Evolutionary conservation across 2,797 vertebrate species (phyloP).

Genomic region (Scyliorhinus canicula): DNA sequence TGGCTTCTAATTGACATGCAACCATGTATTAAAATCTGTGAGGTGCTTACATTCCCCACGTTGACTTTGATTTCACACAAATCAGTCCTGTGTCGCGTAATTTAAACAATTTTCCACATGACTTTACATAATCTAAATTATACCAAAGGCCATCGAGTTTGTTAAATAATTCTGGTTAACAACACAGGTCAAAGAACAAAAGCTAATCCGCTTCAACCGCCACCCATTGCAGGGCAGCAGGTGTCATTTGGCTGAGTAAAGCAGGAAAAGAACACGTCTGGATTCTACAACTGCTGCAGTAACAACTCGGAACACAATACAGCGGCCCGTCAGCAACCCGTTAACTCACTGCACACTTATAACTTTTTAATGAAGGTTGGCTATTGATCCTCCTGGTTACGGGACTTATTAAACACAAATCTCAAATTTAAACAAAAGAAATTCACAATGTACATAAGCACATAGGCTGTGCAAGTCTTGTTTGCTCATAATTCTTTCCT

Average conservation of each 20-base stretch:
- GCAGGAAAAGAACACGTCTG: neutral
- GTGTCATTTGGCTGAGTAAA: neutral
- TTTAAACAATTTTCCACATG: neutral
- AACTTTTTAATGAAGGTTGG: constrained; percentile 31
- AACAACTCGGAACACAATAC: neutral
- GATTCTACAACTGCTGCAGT: constrained; percentile 4
- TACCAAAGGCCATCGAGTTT: constrained; percentile 44
- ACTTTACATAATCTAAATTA: neutral
- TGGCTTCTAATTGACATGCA: constrained; percentile 8
- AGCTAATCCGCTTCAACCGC: constrained; percentile 40
- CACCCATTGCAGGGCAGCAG: constrained; percentile 1
- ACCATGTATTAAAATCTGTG: neutral
- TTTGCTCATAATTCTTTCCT: neutral
- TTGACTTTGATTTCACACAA: neutral
- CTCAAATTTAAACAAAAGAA: neutral
- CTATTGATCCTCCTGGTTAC: neutral
- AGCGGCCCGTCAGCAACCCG: neutral
- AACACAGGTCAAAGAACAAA: constrained; percentile 43
- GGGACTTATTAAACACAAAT: neutral
- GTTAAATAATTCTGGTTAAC: constrained; percentile 41
- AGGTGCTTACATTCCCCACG: constrained; percentile 4
- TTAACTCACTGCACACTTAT: neutral
- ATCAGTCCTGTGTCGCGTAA: neutral
- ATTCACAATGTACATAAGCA: neutral
- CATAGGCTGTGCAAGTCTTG: neutral